Percentiles rank a stretch among this genome's conserved stretches.
Conservation (phyloP, 2,797 vertebrate genomes). For the Pangasius macronema region DNA sequence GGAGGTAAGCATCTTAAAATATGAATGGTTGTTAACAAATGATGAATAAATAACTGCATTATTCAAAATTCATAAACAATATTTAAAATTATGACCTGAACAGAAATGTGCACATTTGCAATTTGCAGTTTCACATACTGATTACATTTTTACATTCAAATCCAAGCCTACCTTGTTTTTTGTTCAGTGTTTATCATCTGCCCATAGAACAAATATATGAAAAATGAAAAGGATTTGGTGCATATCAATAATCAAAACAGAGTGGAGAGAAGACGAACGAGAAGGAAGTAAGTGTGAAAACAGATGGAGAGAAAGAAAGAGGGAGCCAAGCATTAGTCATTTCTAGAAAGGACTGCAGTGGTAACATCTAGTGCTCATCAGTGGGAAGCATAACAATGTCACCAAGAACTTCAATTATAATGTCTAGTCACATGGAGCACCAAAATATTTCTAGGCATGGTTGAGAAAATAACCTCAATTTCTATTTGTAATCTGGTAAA, state of each 20-base stretch:
- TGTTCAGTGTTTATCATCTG: neutral
- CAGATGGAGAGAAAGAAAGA: constrained; percentile 43
- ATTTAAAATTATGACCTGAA: neutral
- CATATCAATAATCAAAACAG: constrained; percentile 21
- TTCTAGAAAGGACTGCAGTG: constrained; percentile 55
- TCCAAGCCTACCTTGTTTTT: neutral
- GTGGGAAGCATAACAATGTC: constrained; percentile 59
- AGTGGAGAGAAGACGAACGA: constrained; percentile 17
- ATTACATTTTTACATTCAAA: neutral
- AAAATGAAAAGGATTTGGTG: constrained; percentile 4
- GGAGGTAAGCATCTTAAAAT: constrained; percentile 66
- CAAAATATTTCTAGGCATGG: constrained; percentile 60
- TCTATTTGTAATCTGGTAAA: constrained; percentile 39
- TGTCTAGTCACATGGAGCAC: constrained; percentile 55
- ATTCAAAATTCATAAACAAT: neutral
- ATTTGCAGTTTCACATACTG: neutral
- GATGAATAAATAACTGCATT: neutral
- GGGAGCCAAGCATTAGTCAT: constrained; percentile 62
- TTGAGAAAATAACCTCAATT: constrained; percentile 43
- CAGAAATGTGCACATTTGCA: neutral
- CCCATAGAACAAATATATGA: neutral
- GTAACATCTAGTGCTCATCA: constrained; percentile 63
- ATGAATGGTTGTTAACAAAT: neutral
- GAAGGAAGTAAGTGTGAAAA: constrained; percentile 38
- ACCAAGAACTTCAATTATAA: constrained; percentile 60